Evolutionary conservation across 2,113 vertebrate genomes (phyloP), one percentile per base, ranked within the genome.

Genomic region (Trichechus manatus): DNA sequence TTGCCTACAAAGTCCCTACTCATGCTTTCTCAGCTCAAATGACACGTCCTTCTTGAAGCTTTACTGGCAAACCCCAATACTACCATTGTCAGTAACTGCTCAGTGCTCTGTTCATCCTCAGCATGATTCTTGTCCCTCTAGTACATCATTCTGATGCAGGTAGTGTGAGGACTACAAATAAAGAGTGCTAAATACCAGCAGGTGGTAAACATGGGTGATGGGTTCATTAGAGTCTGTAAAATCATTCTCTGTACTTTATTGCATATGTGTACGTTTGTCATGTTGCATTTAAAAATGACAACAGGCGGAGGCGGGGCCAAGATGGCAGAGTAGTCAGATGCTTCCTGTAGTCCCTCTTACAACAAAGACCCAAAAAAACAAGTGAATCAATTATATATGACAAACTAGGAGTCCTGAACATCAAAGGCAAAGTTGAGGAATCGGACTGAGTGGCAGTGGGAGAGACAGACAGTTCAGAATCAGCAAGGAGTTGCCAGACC

Each of bases 11-110:
- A 70, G 29, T 81, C 31, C 6, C 19, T 77, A 81, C 6, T 79
- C 39, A 66, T 17, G 23, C 47, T 94, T 85, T 80, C 25, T 93
- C 59, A 75, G 68, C 56, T 93, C 97, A 97, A 88, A 96, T 86
- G 95, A 83, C 70, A 42, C 82, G 89, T 89, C 72, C 22, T 86
- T 81, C 39, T 82, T 88, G 36, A 93, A 47, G 86, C 39, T 87
- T 93, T 70, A 39, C 36, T 81, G 36, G 39, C 15, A 86, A 50
- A 61, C 14, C 14, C 22, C 44, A 68, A n/a, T 72, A 39, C 63
- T n/a, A 72, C 84, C 20, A 74, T 79, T 88, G 44, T 31, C 13
- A 63, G 61, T 80, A 79, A 74, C 36, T 9, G 15, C 47, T 14
- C 72, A 68, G 10, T 50, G 3, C 1, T 13, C 36, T 68, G 11